Evolutionary conservation across 2,797 vertebrate genomes (phyloP), one percentile per base, ranked within the genome.

Genomic region (Leptatherina wallacei): DNA sequence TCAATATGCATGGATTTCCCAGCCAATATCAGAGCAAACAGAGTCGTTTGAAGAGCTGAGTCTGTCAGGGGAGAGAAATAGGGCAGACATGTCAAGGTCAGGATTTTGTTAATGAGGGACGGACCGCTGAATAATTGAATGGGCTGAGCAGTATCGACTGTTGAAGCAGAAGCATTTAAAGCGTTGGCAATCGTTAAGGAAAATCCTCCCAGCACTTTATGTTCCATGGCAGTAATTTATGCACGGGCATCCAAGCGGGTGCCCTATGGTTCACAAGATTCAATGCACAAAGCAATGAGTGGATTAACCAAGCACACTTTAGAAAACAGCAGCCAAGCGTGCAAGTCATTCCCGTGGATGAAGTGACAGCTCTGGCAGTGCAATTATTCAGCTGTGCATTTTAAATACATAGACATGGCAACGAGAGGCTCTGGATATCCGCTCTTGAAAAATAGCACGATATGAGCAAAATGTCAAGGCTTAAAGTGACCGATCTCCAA

Each of bases 1-100:
- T 98, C 96, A 92, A 98, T 98, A 96, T 95, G 95, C 96, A 98
- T 97, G 95, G 96, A 96, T 97, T 94, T 93, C 92, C 82, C 73
- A 91, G 89, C 95, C 92, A 85, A 93, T 90, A 92, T 92, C 83
- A 92, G 93, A 89, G 92, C 95, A 95, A 94, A 95, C 89, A 91
- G 86, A 88, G 89, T 80, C 86, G 87, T 91, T 91, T 83, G 85
- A 91, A 88, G 94, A 90, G 91, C 92, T 30, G 83, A 80, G 88
- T 89, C 91, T 96, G 92, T 93, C 88, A 84, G 93, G 91, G 89
- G 88, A 82, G 76, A 89, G 92, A 93, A 94, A 94, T 87, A 83
- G 94, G 93, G 92, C 93, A 93, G 89, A 74, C 89, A 91, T 94
- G 94, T 96, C 95, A 96, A 97, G 96, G 96, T 96, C 95, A 94